A percentile compares a stretch with the other conserved stretches of the same genome.
Conservation (phyloP, 2,888 invertebrate genomes). For the Apodemia hepburni region DNA sequence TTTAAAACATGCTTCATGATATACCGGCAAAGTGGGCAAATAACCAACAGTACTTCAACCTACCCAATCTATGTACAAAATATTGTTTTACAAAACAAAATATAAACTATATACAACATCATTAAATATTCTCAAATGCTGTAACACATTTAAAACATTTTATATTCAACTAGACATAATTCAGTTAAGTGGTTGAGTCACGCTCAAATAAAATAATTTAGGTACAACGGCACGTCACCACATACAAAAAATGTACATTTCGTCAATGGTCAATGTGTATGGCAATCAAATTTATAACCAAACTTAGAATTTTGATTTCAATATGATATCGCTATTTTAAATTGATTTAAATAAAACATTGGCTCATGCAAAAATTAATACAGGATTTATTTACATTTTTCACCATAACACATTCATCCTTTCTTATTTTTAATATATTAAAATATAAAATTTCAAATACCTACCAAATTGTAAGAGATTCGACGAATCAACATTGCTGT, state of each 20-base stretch:
- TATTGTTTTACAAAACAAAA: conserved; percentile 73
- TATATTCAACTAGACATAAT: conserved; percentile 75
- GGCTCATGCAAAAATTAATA: conserved; percentile 10
- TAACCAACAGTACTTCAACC: conserved; percentile 51
- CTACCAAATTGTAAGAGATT: conserved; percentile 72
- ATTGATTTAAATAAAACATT: conserved; percentile 14
- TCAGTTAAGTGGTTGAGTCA: conserved; percentile 55
- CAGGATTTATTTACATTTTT: conserved; percentile 46
- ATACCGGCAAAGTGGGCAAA: conserved; percentile 67
- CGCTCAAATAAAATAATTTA: conserved; percentile 53
- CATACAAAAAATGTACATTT: conserved; percentile 51
- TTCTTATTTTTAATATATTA: conserved; percentile 68
- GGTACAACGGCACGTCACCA: conserved; percentile 35
- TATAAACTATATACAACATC: conserved; percentile 80
- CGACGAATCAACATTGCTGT: conserved; percentile 54
- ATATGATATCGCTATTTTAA: conserved; percentile 17
- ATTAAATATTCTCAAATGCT: conserved; percentile 79
- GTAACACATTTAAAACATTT: conserved; percentile 80
- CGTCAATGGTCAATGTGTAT: conserved; percentile 44
- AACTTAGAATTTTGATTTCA: conserved; percentile 24
- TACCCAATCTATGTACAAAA: conserved; percentile 65
- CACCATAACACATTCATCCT: conserved; percentile 54
- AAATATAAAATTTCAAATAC: conserved; percentile 76
- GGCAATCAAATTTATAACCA: conserved; percentile 28
- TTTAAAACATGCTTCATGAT: conserved; percentile 64